Evolutionary conservation across 2,113 vertebrate species (phyloP).

Genomic region (Aythya baeri): DNA sequence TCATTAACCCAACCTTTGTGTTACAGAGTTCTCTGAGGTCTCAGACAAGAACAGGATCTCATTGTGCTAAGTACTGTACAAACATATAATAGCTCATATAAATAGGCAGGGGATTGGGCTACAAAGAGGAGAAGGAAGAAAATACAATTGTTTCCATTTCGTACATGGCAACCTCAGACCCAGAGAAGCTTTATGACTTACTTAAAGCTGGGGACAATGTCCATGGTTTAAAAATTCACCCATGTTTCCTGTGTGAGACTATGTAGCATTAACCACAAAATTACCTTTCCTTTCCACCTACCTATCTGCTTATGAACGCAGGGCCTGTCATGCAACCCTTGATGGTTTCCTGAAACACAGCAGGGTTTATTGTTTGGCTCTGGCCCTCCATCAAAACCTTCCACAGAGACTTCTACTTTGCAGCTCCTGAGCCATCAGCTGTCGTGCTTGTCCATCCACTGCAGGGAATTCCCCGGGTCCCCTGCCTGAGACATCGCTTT

Average conservation of each 20-base stretch:
- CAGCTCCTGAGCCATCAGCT: neutral
- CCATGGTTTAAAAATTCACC: slow-evolving; percentile 16
- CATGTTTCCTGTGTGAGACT: neutral
- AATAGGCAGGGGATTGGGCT: neutral
- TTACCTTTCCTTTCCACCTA: slow-evolving; percentile 1
- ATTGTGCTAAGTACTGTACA: slow-evolving; percentile 55
- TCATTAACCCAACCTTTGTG: slow-evolving; percentile 45
- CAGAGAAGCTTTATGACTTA: neutral
- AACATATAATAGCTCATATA: slow-evolving; percentile 47
- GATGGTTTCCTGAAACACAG: neutral
- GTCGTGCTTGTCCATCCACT: neutral
- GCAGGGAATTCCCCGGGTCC: neutral
- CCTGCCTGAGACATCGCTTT: neutral
- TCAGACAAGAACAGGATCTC: slow-evolving; percentile 52
- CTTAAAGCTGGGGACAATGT: neutral
- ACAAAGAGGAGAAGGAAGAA: slow-evolving; percentile 12
- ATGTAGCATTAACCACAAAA: neutral
- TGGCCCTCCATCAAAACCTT: neutral
- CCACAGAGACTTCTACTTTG: neutral
- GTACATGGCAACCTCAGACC: neutral
- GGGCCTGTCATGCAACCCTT: neutral
- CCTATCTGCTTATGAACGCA: neutral
- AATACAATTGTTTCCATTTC: neutral
- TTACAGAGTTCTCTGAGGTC: slow-evolving; percentile 27
- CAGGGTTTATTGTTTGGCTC: neutral